Conservation (phyloP, 2,888 invertebrate species). For the Chesias legatella region DNA sequence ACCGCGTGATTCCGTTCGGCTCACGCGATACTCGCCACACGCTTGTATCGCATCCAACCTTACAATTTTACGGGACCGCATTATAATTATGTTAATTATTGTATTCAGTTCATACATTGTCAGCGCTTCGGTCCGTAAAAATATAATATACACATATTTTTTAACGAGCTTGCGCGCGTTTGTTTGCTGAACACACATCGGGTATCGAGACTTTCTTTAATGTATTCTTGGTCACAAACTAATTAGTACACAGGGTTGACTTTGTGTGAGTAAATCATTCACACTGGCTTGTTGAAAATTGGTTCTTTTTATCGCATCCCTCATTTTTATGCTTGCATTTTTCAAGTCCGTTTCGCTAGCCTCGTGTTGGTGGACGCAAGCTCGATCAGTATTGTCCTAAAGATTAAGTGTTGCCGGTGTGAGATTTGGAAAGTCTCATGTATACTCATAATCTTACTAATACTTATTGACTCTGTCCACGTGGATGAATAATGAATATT, state of each 20-base stretch:
- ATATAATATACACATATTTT: constrained; percentile 59
- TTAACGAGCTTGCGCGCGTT: constrained; percentile 62
- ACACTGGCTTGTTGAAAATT: constrained; percentile 17
- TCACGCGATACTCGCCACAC: constrained; percentile 52
- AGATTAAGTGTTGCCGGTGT: background rate
- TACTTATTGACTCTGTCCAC: constrained; percentile 32
- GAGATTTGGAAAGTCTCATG: constrained; percentile 13
- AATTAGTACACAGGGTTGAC: constrained; percentile 77
- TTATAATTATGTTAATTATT: constrained; percentile 55
- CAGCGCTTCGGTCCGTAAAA: constrained; percentile 61
- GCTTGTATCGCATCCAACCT: constrained; percentile 37
- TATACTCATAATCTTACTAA: constrained; percentile 19
- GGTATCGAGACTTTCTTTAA: constrained; percentile 74
- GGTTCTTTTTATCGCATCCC: constrained; percentile 13
- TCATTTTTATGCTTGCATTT: constrained; percentile 11
- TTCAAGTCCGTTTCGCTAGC: background rate
- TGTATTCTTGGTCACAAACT: constrained; percentile 77
- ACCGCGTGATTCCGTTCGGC: constrained; percentile 60
- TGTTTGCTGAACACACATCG: constrained; percentile 75
- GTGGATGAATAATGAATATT: constrained; percentile 73
- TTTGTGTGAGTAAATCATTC: constrained; percentile 45
- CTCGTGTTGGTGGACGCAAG: no score
- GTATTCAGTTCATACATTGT: constrained; percentile 44
- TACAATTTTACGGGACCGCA: constrained; percentile 41
- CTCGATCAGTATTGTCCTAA: no score